Evolutionary conservation across 2,113 vertebrate species (phyloP).

Genomic region (Melanostigma gelatinosum): DNA sequence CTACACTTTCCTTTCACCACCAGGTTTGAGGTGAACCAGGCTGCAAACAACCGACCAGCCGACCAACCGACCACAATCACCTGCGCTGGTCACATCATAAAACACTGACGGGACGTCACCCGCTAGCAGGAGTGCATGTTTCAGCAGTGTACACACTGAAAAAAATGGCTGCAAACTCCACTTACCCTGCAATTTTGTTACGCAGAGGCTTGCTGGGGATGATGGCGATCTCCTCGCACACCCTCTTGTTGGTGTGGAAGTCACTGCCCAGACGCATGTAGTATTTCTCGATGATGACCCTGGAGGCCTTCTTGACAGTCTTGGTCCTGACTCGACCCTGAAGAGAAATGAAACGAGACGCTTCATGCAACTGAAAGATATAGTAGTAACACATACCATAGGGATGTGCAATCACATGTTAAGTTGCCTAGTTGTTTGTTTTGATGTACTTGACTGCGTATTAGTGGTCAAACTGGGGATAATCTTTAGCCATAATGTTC

Average conservation of each 20-base stretch:
- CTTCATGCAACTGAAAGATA: not conserved
- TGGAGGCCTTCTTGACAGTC: conserved; percentile 96
- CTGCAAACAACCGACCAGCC: not conserved
- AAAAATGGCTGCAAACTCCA: not conserved
- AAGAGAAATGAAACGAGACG: not conserved
- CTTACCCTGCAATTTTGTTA: conserved; percentile 97
- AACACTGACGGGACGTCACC: not conserved
- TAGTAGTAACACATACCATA: not conserved
- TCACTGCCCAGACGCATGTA: conserved; percentile 97
- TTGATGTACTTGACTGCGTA: not conserved
- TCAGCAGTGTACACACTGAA: not conserved
- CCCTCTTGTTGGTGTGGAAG: conserved; percentile 98
- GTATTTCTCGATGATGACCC: conserved; percentile 98
- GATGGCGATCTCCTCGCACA: conserved; percentile 98
- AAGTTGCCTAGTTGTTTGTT: too few species aligned
- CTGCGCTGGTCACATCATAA: not conserved
- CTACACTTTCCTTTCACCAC: not conserved
- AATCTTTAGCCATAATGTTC: not conserved
- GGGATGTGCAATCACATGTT: not conserved
- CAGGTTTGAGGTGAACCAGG: not conserved
- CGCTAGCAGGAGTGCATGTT: not conserved
- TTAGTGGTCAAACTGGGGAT: not conserved
- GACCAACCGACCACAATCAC: not conserved
- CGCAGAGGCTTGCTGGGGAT: conserved; percentile 98
- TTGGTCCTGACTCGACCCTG: conserved; percentile 95